A percentile compares a stretch with the other conserved stretches of the same genome.
These are phyloP conservation scores for Protaetia brevitarsis DNA, from an alignment of 1,140 invertebrate genomes.

Conservation along the genomic window DNA sequence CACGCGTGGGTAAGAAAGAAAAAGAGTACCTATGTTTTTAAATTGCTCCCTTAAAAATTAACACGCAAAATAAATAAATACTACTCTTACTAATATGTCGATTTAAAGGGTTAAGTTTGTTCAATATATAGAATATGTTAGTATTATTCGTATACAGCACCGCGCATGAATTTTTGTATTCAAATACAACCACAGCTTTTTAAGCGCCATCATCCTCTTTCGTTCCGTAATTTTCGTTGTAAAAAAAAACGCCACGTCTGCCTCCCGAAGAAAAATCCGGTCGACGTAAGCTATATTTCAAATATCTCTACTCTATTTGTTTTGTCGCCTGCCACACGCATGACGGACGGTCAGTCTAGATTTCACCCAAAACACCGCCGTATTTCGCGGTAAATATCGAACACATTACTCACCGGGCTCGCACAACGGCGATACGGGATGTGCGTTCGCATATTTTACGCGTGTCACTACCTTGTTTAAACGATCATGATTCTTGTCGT, in stretches of 20 bases:
- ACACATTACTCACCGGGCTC: slow-evolving; percentile 33
- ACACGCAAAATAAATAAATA: too few species aligned
- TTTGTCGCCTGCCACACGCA: neutral
- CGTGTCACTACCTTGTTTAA: slow-evolving; percentile 45
- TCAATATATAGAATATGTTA: too few species aligned
- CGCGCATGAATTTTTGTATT: too few species aligned
- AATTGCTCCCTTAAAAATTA: too few species aligned
- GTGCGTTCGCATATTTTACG: slow-evolving; percentile 46
- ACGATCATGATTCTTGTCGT: slow-evolving; percentile 39
- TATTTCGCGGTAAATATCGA: slow-evolving; percentile 40
- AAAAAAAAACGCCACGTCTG: neutral
- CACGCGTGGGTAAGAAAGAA: too few species aligned
- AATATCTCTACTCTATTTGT: slow-evolving; percentile 1
- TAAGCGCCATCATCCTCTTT: too few species aligned
- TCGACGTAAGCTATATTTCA: neutral
- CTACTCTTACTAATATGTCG: too few species aligned
- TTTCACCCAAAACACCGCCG: slow-evolving; percentile 23
- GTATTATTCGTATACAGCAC: too few species aligned
- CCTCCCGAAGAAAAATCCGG: neutral
- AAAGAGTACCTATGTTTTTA: too few species aligned
- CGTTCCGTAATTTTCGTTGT: too few species aligned
- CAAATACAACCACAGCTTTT: too few species aligned
- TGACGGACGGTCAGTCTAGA: slow-evolving; percentile 1
- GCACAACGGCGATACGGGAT: slow-evolving; percentile 33
- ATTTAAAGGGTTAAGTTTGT: too few species aligned